Base-by-base conservation (phyloP, 1,140 invertebrate genomes). In the Drosophila gunungcola region DNA sequence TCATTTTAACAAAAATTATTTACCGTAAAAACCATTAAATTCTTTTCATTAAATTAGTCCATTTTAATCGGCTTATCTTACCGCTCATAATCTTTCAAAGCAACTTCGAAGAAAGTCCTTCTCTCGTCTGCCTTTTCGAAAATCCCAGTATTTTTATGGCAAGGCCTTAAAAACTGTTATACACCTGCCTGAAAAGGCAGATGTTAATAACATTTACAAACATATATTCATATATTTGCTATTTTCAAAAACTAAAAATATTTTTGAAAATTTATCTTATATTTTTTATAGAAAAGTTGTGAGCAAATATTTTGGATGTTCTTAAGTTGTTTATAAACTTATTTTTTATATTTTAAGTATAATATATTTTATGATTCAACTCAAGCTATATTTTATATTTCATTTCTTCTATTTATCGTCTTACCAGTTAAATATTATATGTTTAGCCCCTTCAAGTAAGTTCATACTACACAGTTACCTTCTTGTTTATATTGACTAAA, bases 71-170 rank as follows among this genome's bases (percentile, higher is more conserved):
- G 0, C 7, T 10, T 16, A 0, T 4, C 25, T 7, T 11, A 12
- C 12, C 1, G 11, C 5, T 21, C 2, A 0, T 12, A 0, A 13
- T 29, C 0, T 10, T 4, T 3, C 10, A 4, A 2, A 32, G 12
- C 10, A 5, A 36, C 10, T 41, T 73, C 62, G 56, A 88, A 69
- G 72, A 68, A 63, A 54, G 0, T 55, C 21, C 49, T 27, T 36
- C 9, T 7, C 5, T 9, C 2, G 21, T 3, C 3, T 16, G 1
- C 0, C 16, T 0, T 27, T 21, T 16, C 7, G 25, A 70, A 78
- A 53, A 65, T 78, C 81, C 83, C 83, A 73, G 75, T 86, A 88
- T 86, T 88, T 86, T 78, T 86, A 56, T 82, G 21, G 55, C 29
- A 41, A 1, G 6, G 5, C 0, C 0, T 2, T 12, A 0, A 16